A percentile compares a stretch with the other conserved stretches of the same genome.
phyloP scores from a whole-genome alignment of 2,797 vertebrate species.

The Agapornis canus region DNA sequence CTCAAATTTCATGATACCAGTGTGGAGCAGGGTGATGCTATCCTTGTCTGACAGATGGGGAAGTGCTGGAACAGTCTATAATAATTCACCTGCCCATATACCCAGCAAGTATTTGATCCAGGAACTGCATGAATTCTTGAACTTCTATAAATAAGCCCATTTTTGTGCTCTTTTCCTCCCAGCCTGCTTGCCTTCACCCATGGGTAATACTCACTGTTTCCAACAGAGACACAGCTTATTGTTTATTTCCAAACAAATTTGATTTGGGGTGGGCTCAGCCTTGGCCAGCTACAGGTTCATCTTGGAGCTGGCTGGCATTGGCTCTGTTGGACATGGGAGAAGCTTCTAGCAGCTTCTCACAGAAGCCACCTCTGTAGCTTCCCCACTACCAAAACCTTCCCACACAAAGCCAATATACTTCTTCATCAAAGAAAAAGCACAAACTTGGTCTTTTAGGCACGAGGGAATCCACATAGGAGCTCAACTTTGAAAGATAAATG shows the following conservation, averaged over 20 bases:
- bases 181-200: background rate
- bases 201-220: background rate
- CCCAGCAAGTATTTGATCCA: background rate
- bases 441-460: background rate
- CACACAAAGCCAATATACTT: background rate
- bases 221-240: background rate
- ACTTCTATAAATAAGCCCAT: background rate
- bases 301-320: background rate
- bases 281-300: fast-evolving
- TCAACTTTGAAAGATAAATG: constrained; percentile 47
- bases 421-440: background rate
- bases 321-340: fast-evolving
- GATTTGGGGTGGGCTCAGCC: background rate
- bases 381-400: background rate
- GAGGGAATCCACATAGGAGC: constrained; percentile 18
- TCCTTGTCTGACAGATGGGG: background rate
- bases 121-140: background rate
- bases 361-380: background rate
- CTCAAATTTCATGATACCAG: background rate
- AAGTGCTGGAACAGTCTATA: background rate
- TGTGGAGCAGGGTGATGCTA: background rate
- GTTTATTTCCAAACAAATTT: background rate
- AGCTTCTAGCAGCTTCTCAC: background rate
- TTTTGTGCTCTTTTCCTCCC: background rate
- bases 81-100: background rate